Conservation (phyloP, 2,797 vertebrate genomes). For the Oryzias sinensis region DNA sequence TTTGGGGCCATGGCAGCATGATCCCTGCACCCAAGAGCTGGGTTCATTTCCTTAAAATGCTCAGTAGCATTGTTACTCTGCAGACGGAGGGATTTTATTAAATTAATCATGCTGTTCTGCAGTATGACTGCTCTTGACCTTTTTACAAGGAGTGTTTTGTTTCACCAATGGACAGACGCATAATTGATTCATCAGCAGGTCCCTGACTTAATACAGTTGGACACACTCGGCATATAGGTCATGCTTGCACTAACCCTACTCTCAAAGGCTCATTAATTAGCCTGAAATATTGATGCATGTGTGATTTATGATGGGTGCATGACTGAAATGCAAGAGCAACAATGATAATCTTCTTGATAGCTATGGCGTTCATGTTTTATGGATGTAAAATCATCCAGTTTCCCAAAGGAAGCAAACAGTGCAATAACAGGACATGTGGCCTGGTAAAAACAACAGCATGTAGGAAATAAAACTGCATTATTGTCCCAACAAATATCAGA, state of each 20-base stretch:
- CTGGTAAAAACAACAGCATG: slow-evolving; percentile 32
- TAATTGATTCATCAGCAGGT: slow-evolving; percentile 73
- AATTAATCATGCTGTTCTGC: slow-evolving; percentile 61
- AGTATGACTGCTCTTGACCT: slow-evolving; percentile 66
- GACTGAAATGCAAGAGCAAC: slow-evolving; percentile 34
- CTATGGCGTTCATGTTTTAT: slow-evolving; percentile 26
- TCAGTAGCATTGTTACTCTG: slow-evolving; percentile 14
- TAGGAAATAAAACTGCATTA: slow-evolving; percentile 24
- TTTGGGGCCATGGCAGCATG: slow-evolving; percentile 19
- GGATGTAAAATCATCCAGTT: slow-evolving; percentile 14
- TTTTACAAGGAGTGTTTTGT: slow-evolving; percentile 60
- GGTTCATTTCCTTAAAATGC: slow-evolving; percentile 14
- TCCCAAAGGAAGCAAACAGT: slow-evolving; percentile 7
- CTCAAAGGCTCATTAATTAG: slow-evolving; percentile 68
- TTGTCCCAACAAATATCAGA: slow-evolving; percentile 23
- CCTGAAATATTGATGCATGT: slow-evolving; percentile 59
- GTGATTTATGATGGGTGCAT: slow-evolving; percentile 47
- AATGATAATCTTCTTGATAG: slow-evolving; percentile 15
- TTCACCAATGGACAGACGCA: slow-evolving; percentile 34
- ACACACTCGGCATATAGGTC: slow-evolving; percentile 57
- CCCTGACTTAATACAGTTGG: slow-evolving; percentile 57
- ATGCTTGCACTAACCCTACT: slow-evolving; percentile 50
- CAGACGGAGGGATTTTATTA: slow-evolving; percentile 37
- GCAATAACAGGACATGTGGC: slow-evolving; percentile 3
- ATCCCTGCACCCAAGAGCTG: slow-evolving; percentile 3